Conservation (phyloP, 2,888 invertebrate genomes). For the Oligia latruncula region DNA sequence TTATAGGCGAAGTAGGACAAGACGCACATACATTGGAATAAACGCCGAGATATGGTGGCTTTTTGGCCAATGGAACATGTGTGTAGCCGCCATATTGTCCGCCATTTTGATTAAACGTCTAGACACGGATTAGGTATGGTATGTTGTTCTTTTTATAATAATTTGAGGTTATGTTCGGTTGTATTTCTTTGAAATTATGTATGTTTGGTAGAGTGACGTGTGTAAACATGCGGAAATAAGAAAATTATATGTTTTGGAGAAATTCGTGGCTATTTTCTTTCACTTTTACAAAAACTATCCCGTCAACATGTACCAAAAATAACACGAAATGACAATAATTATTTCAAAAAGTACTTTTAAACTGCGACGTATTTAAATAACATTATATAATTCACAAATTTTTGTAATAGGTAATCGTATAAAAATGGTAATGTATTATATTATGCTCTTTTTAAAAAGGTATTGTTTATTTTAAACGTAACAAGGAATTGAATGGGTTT, state of each 20-base stretch:
- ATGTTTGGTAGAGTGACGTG: slow-evolving; percentile 8
- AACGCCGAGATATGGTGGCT: slow-evolving; percentile 64
- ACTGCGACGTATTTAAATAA: neutral
- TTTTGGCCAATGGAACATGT: slow-evolving; percentile 47
- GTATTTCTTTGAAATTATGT: slow-evolving; percentile 25
- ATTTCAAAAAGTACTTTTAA: neutral
- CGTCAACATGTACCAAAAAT: neutral
- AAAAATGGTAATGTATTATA: neutral
- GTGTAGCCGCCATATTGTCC: slow-evolving; percentile 41
- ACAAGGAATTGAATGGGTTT: neutral
- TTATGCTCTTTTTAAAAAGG: too few species aligned
- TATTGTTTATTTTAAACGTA: neutral
- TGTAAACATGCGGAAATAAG: neutral
- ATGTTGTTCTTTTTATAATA: slow-evolving; percentile 40
- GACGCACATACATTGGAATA: slow-evolving; percentile 67
- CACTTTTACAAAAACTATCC: neutral
- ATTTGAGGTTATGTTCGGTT: slow-evolving; percentile 30
- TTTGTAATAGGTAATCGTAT: neutral
- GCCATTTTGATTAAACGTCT: slow-evolving; percentile 63
- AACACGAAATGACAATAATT: neutral
- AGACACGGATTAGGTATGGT: slow-evolving; percentile 43
- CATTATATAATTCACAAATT: neutral
- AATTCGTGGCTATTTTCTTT: neutral
- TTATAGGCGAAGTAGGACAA: slow-evolving; percentile 67
- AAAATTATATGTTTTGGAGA: neutral